These are phyloP conservation scores for Cyrtorhinus lividipennis DNA, from an alignment of 1,140 invertebrate genomes.

Conservation along the genomic window DNA sequence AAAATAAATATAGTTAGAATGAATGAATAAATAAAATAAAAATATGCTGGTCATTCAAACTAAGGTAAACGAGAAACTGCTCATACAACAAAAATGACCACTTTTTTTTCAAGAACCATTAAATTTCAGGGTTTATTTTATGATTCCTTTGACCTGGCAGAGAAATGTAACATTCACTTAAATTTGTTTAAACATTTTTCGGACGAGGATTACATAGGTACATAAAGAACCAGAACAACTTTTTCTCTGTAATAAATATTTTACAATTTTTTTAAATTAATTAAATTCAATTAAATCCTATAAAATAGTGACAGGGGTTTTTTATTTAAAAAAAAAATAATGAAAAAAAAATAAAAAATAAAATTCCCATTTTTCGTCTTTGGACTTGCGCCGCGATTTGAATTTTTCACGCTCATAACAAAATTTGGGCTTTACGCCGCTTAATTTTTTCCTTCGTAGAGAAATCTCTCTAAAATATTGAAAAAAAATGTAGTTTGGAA, in stretches of 20 bases:
- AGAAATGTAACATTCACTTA: neutral
- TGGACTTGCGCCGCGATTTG: neutral
- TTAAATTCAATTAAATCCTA: slow-evolving; percentile 14
- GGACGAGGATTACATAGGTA: neutral
- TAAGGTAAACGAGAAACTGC: neutral
- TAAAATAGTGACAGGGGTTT: slow-evolving; percentile 5
- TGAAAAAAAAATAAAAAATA: no score
- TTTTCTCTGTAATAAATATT: slow-evolving; percentile 9
- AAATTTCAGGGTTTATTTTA: neutral
- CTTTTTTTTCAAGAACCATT: neutral
- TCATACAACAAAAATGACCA: neutral
- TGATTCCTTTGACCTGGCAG: neutral
- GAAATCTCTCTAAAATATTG: no score
- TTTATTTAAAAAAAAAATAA: no score
- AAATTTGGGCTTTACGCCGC: no score
- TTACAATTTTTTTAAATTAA: slow-evolving; percentile 13
- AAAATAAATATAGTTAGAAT: no score
- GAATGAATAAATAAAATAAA: no score
- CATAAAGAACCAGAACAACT: neutral
- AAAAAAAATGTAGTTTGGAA: neutral
- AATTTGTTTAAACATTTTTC: neutral
- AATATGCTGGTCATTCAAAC: no score
- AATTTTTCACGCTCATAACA: neutral
- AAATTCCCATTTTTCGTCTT: neutral
- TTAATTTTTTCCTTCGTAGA: no score